Evolutionary conservation across 2,797 vertebrate species (phyloP).

Genomic region (Pantherophis vulpinus): DNA sequence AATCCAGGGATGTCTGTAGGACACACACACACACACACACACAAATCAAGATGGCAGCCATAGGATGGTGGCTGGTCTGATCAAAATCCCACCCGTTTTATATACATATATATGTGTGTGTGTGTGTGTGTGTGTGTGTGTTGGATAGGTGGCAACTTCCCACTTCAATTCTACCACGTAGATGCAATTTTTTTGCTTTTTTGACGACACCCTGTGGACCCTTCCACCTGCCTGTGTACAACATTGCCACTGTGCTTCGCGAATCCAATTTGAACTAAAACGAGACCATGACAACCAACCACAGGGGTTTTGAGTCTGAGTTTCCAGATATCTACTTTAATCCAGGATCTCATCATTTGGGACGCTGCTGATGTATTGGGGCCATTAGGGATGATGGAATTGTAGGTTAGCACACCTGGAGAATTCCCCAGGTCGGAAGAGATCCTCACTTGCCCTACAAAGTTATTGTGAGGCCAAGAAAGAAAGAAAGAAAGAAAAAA

Average conservation of each 20-base stretch:
- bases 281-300: background rate
- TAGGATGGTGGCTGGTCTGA: background rate
- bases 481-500: background rate
- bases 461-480: background rate
- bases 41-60: background rate
- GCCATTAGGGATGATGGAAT: background rate
- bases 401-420: background rate
- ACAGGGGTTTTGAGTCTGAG: background rate
- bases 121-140: too few species aligned
- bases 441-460: background rate
- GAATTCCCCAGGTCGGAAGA: background rate
- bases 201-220: background rate
- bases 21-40: too few species aligned
- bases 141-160: background rate
- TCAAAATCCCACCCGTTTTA: background rate
- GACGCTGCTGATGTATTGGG: background rate
- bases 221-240: background rate
- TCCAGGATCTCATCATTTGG: background rate
- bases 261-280: background rate
- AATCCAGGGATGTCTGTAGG: background rate
- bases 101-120: too few species aligned
- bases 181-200: background rate
- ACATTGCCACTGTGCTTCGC: background rate
- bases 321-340: background rate
- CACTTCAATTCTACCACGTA: too few species aligned